Evolutionary conservation across 2,888 invertebrate genomes (phyloP), one percentile per base, ranked within the genome.

Genomic region (Acrocera orbiculus): DNA sequence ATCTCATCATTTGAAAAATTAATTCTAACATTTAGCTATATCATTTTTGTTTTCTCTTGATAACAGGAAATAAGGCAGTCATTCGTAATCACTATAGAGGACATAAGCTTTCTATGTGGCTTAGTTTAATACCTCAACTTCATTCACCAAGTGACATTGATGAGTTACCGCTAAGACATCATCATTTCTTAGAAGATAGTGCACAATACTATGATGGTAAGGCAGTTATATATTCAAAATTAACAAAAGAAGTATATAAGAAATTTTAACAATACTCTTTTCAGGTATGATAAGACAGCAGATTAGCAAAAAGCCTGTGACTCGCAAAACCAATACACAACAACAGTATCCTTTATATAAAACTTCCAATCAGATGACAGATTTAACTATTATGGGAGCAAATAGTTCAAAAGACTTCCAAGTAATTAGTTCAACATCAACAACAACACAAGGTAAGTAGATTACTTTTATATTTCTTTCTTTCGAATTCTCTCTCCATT

Each of bases 71-170:
- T 47, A 75, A 74, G 50, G 72, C 79, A 19, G 78, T 78, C 57
- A 76, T 85, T 63, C 76, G 77, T 44, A 82, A 83, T 51, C 92
- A 92, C 61, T 93, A 90, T 61, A 73, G 90, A 25, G 89, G 90
- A 27, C 89, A 90, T 65, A 86, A 89, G 62, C 76, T 90, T 70
- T 86, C 89, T 23, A 68, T 89, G 53, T 92, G 90, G 90, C 62
- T 89, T 40, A 85, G 87, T 45, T 69, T 89, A 32, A 79, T 89
- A 52, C 89, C 89, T 33, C 86, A 89, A 54, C 68, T 92, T 34
- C 89, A 90, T 56, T 68, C 80, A 38, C 82, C 86, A 9, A 85
- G 86, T 14, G 70, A 72, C 42, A 62, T 68, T 8, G 70, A 70
- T 42, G 85, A 85, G 51, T 74, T 82, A 40, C 79, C 78, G 40